Conservation (phyloP, 2,888 invertebrate genomes). For the Platycnemis pennipes region DNA sequence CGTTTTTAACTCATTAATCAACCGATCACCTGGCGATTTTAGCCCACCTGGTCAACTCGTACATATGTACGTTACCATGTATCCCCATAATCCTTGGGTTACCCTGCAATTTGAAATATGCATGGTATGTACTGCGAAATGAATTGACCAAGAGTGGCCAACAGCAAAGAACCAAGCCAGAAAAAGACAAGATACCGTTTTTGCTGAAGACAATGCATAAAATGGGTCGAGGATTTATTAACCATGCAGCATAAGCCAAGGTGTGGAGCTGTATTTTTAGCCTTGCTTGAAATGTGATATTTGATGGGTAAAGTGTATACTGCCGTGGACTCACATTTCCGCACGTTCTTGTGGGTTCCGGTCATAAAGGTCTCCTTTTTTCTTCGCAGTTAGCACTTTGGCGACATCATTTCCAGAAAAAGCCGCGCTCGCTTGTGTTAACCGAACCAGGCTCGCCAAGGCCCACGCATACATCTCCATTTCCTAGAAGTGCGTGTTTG, state of each 20-base stretch:
- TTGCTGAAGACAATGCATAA: too few relatives aligned
- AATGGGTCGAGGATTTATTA: not conserved
- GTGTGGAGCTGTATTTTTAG: not conserved
- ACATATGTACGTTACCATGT: too few relatives aligned
- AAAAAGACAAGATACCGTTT: too few relatives aligned
- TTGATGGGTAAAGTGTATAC: not conserved
- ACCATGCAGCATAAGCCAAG: not conserved
- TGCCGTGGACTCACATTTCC: not conserved
- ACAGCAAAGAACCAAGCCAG: too few relatives aligned
- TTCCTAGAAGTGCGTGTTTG: not conserved
- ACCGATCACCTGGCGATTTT: too few relatives aligned
- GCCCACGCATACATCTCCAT: too few relatives aligned
- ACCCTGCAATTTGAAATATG: too few relatives aligned
- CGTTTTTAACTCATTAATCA: too few relatives aligned
- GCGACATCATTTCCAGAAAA: slow-evolving; percentile 1
- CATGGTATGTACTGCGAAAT: too few relatives aligned
- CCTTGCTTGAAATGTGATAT: not conserved
- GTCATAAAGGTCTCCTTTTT: slow-evolving; percentile 4
- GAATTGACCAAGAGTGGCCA: too few relatives aligned
- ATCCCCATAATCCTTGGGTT: too few relatives aligned
- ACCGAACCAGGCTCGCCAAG: not conserved
- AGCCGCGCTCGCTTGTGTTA: not conserved
- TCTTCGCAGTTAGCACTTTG: not conserved
- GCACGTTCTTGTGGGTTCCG: not conserved
- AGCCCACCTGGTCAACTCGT: too few relatives aligned